These are phyloP conservation scores for Myripristis jacobus DNA, from an alignment of 2,797 vertebrate species.

Conservation along the genomic window DNA sequence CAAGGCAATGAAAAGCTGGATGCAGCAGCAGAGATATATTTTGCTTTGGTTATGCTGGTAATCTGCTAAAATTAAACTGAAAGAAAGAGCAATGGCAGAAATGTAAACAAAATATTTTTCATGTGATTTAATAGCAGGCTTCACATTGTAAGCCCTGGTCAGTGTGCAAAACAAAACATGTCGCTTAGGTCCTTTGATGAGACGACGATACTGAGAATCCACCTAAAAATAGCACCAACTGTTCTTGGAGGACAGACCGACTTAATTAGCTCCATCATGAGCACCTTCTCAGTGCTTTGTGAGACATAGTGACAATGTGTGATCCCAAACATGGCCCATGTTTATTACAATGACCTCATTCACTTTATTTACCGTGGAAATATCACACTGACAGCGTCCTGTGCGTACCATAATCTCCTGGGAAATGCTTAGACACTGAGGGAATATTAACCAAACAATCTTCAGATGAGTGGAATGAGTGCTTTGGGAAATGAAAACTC, in stretches of 20 bases:
- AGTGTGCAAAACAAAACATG: not conserved
- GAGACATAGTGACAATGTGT: slow-evolving; percentile 23
- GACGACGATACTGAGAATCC: not conserved
- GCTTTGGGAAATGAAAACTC: not conserved
- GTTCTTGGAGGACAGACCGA: slow-evolving; percentile 18
- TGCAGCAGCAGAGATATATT: no score
- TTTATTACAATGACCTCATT: slow-evolving; percentile 53
- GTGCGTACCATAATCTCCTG: slow-evolving; percentile 35
- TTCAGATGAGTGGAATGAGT: slow-evolving; percentile 22
- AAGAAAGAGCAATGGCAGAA: not conserved
- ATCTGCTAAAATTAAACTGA: not conserved
- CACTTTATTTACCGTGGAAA: slow-evolving; percentile 39
- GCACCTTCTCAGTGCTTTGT: slow-evolving; percentile 1
- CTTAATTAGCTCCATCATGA: slow-evolving; percentile 39
- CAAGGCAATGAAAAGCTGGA: no score
- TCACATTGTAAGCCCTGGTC: not conserved
- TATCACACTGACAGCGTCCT: slow-evolving; percentile 23
- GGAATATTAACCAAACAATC: slow-evolving; percentile 51
- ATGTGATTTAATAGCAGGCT: not conserved
- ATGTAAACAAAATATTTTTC: not conserved
- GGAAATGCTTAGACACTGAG: slow-evolving; percentile 38
- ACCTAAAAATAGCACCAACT: slow-evolving; percentile 2
- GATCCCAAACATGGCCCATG: slow-evolving; percentile 9
- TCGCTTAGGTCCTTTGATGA: not conserved
- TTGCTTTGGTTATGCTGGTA: not conserved